phyloP scores from a whole-genome alignment of 2,113 vertebrate genomes.

The Sakesphorus luctuosus region DNA sequence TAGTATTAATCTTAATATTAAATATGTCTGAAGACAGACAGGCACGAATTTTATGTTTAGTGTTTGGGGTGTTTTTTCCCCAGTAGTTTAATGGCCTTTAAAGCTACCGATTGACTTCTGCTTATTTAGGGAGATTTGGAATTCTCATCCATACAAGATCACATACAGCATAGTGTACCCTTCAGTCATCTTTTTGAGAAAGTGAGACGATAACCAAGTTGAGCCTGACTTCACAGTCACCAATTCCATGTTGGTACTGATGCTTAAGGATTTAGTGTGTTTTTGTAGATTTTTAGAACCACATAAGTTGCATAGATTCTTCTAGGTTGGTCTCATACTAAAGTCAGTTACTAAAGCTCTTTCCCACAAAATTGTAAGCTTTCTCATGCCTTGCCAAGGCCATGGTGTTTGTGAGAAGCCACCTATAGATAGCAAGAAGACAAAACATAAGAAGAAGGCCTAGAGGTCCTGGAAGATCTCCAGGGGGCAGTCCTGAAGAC shows the following conservation, averaged over 20 bases:
- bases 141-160: not conserved
- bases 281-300: too few species aligned
- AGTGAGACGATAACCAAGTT: not conserved
- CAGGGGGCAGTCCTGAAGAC: too few species aligned
- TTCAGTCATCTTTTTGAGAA: not conserved
- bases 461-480: too few species aligned
- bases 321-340: too few species aligned
- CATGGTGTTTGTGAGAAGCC: too few species aligned
- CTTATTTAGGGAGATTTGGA: not conserved
- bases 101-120: not conserved
- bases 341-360: too few species aligned
- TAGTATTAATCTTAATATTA: not conserved
- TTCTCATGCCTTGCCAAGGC: too few species aligned
- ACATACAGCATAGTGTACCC: not conserved
- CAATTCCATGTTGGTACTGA: not conserved
- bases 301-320: too few species aligned
- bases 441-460: too few species aligned
- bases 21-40: not conserved
- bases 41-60: not conserved
- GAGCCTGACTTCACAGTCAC: not conserved
- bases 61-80: rapidly evolving
- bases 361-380: too few species aligned
- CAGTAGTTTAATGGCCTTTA: not conserved
- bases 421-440: too few species aligned
- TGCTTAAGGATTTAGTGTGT: too few species aligned